Evolutionary conservation across 1,140 invertebrate species (phyloP), one percentile per base, ranked within the genome.

Genomic region (Antheraea pernyi): DNA sequence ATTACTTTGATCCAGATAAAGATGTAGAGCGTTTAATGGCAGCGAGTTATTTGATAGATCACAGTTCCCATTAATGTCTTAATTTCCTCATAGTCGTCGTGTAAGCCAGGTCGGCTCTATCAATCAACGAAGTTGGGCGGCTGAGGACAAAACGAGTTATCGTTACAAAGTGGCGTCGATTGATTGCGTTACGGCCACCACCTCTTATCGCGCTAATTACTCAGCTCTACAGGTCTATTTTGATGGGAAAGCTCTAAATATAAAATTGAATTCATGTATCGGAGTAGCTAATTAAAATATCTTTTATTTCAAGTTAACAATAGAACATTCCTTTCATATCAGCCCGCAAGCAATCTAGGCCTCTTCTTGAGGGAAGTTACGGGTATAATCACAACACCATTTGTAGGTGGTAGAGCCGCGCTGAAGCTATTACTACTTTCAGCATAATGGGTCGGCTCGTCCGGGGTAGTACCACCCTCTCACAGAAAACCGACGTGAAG

Each of bases 41-140:
- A 60, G 19, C 53, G 53, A 79, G 75, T 84, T 82, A 71, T 84
- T 86, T 91, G 83, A 89, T 85, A 85, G 82, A 91, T 89, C 84
- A 88, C 84, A 78, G 81, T 78, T 80, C 83, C 89, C 89, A 91
- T 91, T 91, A 91, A 83, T 77, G 83, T 82, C 84, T 88, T 81
- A 82, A 80, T 82, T 77, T 76, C 68, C 70, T 65, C 70, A 64
- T 83, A 83, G 79, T 78, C 75, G 74, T 72, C 74, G 73, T 79
- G 78, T 88, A 86, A 91, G 83, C 68, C 76, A 69, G 81, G 77
- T 79, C 78, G 78, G 65, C 81, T 85, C 80, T 85, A 91, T 91
- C 82, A 85, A 90, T 91, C 88, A 90, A 78, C 63, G 58, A 64
- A 67, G 22, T 62, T 53, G 72, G 70, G 71, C 71, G 71, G 59